Base-by-base conservation (phyloP, 1,140 invertebrate species). In the Caenorhabditis latens region DNA sequence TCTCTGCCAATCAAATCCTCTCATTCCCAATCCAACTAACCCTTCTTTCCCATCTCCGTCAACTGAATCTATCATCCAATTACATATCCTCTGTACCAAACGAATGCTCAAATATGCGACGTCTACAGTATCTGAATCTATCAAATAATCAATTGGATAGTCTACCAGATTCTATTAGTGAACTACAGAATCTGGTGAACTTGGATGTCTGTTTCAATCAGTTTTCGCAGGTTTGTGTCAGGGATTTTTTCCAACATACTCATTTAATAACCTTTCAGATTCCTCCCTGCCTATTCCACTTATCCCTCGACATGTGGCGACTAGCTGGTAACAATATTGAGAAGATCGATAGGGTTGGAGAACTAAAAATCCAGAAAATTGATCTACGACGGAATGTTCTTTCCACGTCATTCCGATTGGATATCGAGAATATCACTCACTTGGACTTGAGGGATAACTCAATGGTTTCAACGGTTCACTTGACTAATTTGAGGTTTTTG, bases 281-380 rank as follows among this genome's bases (percentile, higher is more conserved):
- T 8, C 63, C 84, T 9, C 19, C 21, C 16, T 63, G 61, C 21
- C 61, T 85, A 5, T 21, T 48, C n/a, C n/a, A 65, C 19, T 42
- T 75, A 6, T 13, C 67, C 1, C 32, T 85, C 3, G 84, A 85
- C 9, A 85, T 85, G 84, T 85, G 84, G 84, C 21, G 42, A 32
- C 40, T 85, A 21, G 63, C 84, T 50, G 84, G 84, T 21, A 85
- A 85, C 53, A 67, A 85, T 65, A 85, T 85, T 6, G 84, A 67
- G 48, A 67, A 32, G 9, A 61, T 85, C 61, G 24, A 71, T 11
- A 5, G 14, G 11, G 21, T 71, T 46, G 67, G 50, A 4, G 53
- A 50, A 2, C 19, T 46, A 1, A 19, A 55, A 16, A 53, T 32
- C 42, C 14, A 71, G 11, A 53, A 85, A 53, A 53, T 85, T 8